Evolutionary conservation across 2,888 invertebrate species (phyloP).

Genomic region (Myopa tessellatipennis): DNA sequence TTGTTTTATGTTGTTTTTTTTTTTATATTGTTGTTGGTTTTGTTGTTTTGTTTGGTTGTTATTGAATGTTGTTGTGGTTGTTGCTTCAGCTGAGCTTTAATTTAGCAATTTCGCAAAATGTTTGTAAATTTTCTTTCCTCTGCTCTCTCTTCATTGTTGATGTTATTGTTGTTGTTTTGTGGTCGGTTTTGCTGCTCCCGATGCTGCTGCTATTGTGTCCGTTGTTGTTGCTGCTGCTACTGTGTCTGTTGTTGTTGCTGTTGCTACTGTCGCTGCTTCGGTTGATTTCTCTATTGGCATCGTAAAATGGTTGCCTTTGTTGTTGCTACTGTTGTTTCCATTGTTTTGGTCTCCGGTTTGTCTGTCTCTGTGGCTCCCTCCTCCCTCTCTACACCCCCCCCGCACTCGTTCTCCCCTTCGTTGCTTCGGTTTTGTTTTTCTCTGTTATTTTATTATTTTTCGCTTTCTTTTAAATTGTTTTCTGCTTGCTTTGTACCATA

Average conservation of each 20-base stretch:
- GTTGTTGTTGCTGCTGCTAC: too few species aligned
- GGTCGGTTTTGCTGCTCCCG: too few species aligned
- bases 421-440: background rate
- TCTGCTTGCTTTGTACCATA: background rate
- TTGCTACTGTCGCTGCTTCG: too few species aligned
- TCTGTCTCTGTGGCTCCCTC: conserved; percentile 9
- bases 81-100: background rate
- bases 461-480: conserved; percentile 16
- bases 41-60: background rate
- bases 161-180: background rate
- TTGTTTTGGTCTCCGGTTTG: background rate
- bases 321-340: background rate
- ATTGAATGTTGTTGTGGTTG: background rate
- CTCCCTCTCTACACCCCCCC: background rate
- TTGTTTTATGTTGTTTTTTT: conserved; percentile 19
- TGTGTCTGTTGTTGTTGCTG: too few species aligned
- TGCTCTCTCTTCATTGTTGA: conserved; percentile 2
- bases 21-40: background rate
- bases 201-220: too few species aligned
- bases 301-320: background rate
- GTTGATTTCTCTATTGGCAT: conserved; percentile 9
- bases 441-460: background rate
- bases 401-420: background rate
- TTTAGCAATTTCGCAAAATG: background rate
- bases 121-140: conserved; percentile 1